Evolutionary conservation across 2,888 invertebrate genomes (phyloP).

Genomic region (Zaprionus bogoriensis): DNA sequence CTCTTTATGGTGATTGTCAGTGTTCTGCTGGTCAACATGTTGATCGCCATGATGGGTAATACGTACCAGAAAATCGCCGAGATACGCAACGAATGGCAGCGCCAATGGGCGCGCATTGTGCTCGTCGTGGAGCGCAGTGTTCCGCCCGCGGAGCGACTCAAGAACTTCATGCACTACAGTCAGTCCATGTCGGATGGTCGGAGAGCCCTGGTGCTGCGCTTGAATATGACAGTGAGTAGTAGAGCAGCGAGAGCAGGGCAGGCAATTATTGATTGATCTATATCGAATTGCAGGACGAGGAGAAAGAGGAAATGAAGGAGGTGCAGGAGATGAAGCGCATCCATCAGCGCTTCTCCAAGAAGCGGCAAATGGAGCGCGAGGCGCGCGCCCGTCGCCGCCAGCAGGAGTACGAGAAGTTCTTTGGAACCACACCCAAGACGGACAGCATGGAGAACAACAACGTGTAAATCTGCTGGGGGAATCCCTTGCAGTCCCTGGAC

Average conservation of each 20-base stretch:
- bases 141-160: conserved; percentile 92
- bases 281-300: conserved; percentile 88
- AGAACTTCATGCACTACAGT: conserved; percentile 94
- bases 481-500: no score
- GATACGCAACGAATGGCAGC: conserved; percentile 98
- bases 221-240: conserved; percentile 91
- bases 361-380: conserved; percentile 84
- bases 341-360: conserved; percentile 90
- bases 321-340: conserved; percentile 94
- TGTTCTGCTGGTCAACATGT: conserved; percentile 97
- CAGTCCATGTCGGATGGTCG: conserved; percentile 96
- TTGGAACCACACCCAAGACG: conserved; percentile 63
- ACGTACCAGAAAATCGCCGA: conserved; percentile 99
- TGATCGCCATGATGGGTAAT: conserved; percentile 99
- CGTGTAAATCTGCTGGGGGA: conserved; percentile 44
- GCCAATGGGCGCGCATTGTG: conserved; percentile 99
- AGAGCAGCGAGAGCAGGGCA: no score
- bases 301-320: conserved; percentile 97
- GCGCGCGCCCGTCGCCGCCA: conserved; percentile 70
- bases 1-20: conserved; percentile 98
- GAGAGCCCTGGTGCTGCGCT: conserved; percentile 92
- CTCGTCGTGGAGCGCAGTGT: conserved; percentile 98
- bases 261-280: not conserved
- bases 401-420: conserved; percentile 79
- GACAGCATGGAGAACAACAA: conserved; percentile 58